phyloP scores from a whole-genome alignment of 2,888 invertebrate genomes.

The Luffia ferchaultella region DNA sequence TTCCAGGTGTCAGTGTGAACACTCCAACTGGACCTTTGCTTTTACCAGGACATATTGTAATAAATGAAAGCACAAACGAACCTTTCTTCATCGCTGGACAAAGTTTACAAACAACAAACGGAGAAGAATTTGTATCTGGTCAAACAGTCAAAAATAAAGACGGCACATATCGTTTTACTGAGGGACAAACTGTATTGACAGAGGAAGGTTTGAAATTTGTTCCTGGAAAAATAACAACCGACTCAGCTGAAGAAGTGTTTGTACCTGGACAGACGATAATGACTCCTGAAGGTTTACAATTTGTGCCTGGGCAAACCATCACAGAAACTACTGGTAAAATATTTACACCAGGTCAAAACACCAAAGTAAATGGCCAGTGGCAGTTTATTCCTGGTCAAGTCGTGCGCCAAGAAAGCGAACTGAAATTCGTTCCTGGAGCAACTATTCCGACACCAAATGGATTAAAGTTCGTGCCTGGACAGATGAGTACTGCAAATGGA shows the following conservation, averaged over 20 bases:
- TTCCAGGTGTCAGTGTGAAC: constrained; percentile 76
- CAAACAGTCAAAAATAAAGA: constrained; percentile 68
- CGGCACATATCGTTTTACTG: constrained; percentile 61
- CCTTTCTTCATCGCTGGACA: constrained; percentile 77
- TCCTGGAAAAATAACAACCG: constrained; percentile 63
- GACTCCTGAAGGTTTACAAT: constrained; percentile 67
- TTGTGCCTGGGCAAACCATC: constrained; percentile 71
- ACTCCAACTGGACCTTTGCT: constrained; percentile 73
- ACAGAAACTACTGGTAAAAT: constrained; percentile 50
- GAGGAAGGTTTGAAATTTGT: constrained; percentile 70
- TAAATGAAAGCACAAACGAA: constrained; percentile 61
- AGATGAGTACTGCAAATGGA: constrained; percentile 58
- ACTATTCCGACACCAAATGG: constrained; percentile 70
- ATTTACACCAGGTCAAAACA: constrained; percentile 72
- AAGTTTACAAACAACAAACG: constrained; percentile 65
- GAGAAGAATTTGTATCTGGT: constrained; percentile 70
- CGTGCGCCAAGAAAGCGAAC: constrained; percentile 59
- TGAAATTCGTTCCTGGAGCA: constrained; percentile 71
- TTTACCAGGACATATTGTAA: constrained; percentile 77
- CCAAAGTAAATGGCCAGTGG: constrained; percentile 61
- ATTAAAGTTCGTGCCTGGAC: constrained; percentile 71
- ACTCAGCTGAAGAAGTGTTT: constrained; percentile 56
- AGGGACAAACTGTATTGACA: constrained; percentile 70
- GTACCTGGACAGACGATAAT: constrained; percentile 70
- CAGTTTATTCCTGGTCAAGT: constrained; percentile 73